Evolutionary conservation across 2,797 vertebrate species (phyloP).

Genomic region (Clarias fuscus): DNA sequence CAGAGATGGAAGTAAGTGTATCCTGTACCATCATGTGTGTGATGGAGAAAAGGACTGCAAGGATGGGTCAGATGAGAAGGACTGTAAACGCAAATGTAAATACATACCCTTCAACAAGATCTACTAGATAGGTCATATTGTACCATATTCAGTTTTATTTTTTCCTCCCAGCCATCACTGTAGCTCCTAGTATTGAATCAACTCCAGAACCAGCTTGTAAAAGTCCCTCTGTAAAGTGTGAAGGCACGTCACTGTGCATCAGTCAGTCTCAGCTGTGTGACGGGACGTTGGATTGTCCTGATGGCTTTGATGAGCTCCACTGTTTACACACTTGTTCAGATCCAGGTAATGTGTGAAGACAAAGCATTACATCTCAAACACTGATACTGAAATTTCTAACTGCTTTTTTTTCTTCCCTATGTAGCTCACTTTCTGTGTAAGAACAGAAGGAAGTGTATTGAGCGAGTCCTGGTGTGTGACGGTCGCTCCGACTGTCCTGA

Average conservation of each 20-base stretch:
- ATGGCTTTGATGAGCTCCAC: slow-evolving; percentile 50
- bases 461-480: slow-evolving; percentile 62
- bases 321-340: too few relatives aligned
- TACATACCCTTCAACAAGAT: slow-evolving; percentile 44
- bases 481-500: slow-evolving; percentile 65
- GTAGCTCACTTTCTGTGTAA: slow-evolving; percentile 63
- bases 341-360: too few relatives aligned
- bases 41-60: too few relatives aligned
- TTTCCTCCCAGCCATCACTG: background rate
- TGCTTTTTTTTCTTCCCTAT: background rate
- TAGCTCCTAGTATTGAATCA: slow-evolving; percentile 47
- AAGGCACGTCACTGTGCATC: slow-evolving; percentile 71
- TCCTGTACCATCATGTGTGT: too few relatives aligned
- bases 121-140: background rate
- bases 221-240: slow-evolving; percentile 71
- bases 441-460: slow-evolving; percentile 61
- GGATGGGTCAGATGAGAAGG: slow-evolving; percentile 64
- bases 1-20: too few relatives aligned
- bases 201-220: slow-evolving; percentile 58
- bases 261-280: slow-evolving; percentile 76
- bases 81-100: slow-evolving; percentile 65
- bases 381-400: too few relatives aligned
- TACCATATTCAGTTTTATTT: background rate
- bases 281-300: slow-evolving; percentile 74
- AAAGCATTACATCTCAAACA: too few relatives aligned